Evolutionary conservation across 2,797 vertebrate genomes (phyloP), one percentile per base, ranked within the genome.

Genomic region (Bradypodion pumilum): DNA sequence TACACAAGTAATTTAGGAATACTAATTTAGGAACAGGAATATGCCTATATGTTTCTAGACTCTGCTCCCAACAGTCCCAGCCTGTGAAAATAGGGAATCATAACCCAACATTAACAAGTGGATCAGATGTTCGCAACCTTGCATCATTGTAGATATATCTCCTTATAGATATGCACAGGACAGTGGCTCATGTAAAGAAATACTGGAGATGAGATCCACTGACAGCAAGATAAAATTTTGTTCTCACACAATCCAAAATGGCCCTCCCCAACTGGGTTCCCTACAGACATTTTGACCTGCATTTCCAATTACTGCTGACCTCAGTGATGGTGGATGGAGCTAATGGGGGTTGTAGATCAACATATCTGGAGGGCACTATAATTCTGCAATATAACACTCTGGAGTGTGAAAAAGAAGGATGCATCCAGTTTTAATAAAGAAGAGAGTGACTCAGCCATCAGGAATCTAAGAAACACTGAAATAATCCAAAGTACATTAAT

Each of bases 401-500:
- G 9, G 0, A 10, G 10, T 23, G n/a, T 59, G n/a, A 16, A 15
- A 27, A 32, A 59, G 56, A 62, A 56, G n/a, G 19, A 35, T 19
- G n/a, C 8, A 2, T 52, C 46, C 7, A 56, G 16, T 62, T 77
- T 60, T 77, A 60, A 62, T 62, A 60, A 35, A 77, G 2, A 16
- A 77, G 49, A 62, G 52, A 59, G 59, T 78, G 37, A 9, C 27
- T 78, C 37, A 35, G 65, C 83, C 86, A 12, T 44, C 59, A 86
- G 75, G 56, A 68, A 32, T 13, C 42, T 37, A 68, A 35, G 42
- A 66, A 76, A 42, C 5, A 1, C 2, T 73, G 23, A 90, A 60
- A 59, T 13, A 0, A 60, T 27, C 84, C 75, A 73, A 0, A 59
- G 29, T 86, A 37, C 87, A 10, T 63, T 89, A 77, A 8, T 9